Evolutionary conservation across 2,797 vertebrate species (phyloP), one percentile per base, ranked within the genome.

Genomic region (Mormyrus proboscirostris): DNA sequence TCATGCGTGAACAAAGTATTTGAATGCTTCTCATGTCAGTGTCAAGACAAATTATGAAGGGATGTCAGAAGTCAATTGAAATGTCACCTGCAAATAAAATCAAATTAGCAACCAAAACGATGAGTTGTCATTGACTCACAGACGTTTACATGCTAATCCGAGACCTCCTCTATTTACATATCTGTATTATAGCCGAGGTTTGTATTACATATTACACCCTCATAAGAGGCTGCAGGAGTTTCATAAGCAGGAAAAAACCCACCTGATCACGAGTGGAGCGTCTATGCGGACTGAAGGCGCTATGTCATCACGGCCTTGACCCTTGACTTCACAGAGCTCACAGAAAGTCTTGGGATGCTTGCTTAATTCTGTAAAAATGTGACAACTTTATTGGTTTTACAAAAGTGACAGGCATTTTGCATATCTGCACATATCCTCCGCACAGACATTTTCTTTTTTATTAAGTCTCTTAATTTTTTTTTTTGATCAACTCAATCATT

Each of bases 1-100:
- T 9, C 38, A 19, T 22, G 76, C 22, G 5, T n/a, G 19, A 51
- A 53, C 12, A 38, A 55, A 86, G 49, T 85, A 6, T 85, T 51
- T 12, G 9, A 49, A 51, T 25, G 82, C 82, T 85, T 49, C 44
- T 85, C 82, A 85, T 14, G 19, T 22, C 22, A 10, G 49, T 51
- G 44, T 85, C 82, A 85, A 50, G 50, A 29, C 49, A 51, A 53
- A 50, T 86, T 86, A 86, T 49, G 49, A 86, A 55, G 84, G 84
- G 29, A 55, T 16, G 49, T 16, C 22, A 53, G 25, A 38, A 33
- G 14, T 86, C 84, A 55, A 16, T 86, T 33, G 51, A 86, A 86
- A 86, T 53, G 49, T 16, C 83, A 53, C 49, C 44, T 79, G 38
- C 7, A 76, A 79, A 44, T 79, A 7, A 44, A 79, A 79, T n/a